A percentile compares a stretch with the other conserved stretches of the same genome.
Conservation (phyloP, 2,797 vertebrate species). For the Rhynchotus rufescens region DNA sequence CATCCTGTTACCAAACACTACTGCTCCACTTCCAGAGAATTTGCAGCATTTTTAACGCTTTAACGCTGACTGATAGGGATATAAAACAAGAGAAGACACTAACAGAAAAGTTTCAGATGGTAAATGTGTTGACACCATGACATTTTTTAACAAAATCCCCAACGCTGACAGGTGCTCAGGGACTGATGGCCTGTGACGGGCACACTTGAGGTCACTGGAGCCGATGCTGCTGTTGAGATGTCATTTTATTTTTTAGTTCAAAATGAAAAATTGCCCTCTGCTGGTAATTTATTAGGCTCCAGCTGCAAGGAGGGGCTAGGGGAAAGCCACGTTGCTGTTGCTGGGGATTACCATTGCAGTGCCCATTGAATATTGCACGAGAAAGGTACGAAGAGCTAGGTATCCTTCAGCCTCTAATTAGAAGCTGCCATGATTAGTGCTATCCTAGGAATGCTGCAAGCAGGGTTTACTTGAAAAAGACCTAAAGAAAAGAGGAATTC, state of each 20-base stretch:
- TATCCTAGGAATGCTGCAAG: neutral
- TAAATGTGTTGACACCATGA: neutral
- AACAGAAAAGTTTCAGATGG: neutral
- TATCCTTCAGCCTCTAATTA: neutral
- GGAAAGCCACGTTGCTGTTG: neutral
- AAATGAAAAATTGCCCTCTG: conserved; percentile 20
- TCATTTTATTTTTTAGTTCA: neutral
- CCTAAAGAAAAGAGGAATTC: neutral
- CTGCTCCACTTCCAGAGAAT: neutral
- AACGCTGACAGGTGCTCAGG: conserved; percentile 34
- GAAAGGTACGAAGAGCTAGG: rapidly evolving
- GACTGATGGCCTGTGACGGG: conserved; percentile 21
- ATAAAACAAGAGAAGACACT: conserved; percentile 19
- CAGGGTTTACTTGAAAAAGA: neutral
- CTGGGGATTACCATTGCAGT: neutral
- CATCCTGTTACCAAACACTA: conserved; percentile 4
- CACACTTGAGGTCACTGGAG: conserved; percentile 25
- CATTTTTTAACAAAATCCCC: neutral
- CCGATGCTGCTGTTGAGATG: neutral
- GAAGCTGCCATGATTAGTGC: neutral
- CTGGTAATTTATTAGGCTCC: neutral
- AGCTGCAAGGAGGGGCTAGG: neutral
- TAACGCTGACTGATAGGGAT: conserved; percentile 21
- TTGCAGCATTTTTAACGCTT: neutral
- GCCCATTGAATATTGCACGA: neutral